These are phyloP conservation scores for Parauchenoglanis punctatus DNA, from an alignment of 2,797 vertebrate species.

Conservation along the genomic window DNA sequence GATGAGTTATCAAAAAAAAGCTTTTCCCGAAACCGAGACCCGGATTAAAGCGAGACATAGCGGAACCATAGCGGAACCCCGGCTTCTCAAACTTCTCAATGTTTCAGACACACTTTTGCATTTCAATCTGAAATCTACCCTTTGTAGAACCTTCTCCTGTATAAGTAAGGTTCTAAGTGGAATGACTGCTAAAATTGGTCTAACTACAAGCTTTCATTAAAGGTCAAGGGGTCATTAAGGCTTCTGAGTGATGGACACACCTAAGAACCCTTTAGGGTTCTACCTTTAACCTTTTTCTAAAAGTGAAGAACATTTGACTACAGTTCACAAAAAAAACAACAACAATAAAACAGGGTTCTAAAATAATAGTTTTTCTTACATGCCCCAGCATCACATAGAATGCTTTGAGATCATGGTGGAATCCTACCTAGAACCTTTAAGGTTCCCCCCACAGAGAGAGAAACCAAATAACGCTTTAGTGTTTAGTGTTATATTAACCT, in stretches of 20 bases:
- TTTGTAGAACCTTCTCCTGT: neutral
- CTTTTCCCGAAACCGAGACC: too few species aligned
- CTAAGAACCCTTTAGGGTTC: neutral
- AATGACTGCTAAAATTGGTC: neutral
- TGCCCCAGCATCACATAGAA: too few species aligned
- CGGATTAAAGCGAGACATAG: too few species aligned
- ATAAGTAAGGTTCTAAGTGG: neutral
- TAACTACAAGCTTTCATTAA: neutral
- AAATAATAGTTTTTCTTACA: neutral
- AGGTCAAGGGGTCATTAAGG: neutral
- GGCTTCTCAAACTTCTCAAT: neutral
- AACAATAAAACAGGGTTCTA: neutral
- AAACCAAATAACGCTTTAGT: too few species aligned
- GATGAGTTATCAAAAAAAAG: neutral
- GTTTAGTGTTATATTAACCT: too few species aligned
- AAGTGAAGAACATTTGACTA: neutral
- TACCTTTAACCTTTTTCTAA: neutral
- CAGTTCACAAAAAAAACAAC: neutral
- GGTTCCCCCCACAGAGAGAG: too few species aligned
- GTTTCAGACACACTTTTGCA: neutral
- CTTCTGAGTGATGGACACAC: neutral
- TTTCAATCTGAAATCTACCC: neutral
- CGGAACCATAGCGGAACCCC: neutral
- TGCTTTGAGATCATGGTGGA: too few species aligned
- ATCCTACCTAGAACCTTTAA: too few species aligned